Evolutionary conservation across 2,113 vertebrate species (phyloP).

Genomic region (Actenoides lindsayi): DNA sequence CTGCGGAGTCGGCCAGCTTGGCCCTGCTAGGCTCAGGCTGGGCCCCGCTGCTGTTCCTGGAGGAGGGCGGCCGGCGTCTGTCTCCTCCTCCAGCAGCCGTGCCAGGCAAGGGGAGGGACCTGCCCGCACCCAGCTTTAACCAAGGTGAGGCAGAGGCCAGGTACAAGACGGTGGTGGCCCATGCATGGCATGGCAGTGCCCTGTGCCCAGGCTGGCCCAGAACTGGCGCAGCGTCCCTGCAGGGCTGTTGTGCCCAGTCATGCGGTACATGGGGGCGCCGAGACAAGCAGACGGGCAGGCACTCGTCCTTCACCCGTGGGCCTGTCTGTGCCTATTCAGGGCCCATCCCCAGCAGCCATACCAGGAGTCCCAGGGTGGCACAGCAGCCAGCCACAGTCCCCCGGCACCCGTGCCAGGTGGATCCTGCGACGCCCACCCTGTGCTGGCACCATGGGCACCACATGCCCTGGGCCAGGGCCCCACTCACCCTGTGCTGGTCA

Average conservation of each 20-base stretch:
- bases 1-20: background rate
- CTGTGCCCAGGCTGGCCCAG: background rate
- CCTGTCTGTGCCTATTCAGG: background rate
- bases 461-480: background rate
- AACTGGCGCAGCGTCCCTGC: background rate
- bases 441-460: background rate
- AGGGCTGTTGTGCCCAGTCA: background rate
- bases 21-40: background rate
- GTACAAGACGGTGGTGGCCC: background rate
- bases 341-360: background rate
- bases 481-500: background rate
- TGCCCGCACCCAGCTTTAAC: background rate
- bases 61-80: constrained; percentile 33
- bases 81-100: constrained; percentile 64
- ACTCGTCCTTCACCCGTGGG: rapidly evolving
- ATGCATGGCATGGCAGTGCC: background rate
- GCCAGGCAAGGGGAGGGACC: constrained; percentile 65
- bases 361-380: rapidly evolving
- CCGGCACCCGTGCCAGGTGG: rapidly evolving
- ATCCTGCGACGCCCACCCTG: background rate
- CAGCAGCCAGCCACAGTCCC: background rate
- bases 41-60: constrained; percentile 36
- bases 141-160: constrained; percentile 53
- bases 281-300: background rate
- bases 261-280: background rate